Evolutionary conservation across 2,888 invertebrate genomes (phyloP), one percentile per base, ranked within the genome.

Genomic region (Trilocha varians): DNA sequence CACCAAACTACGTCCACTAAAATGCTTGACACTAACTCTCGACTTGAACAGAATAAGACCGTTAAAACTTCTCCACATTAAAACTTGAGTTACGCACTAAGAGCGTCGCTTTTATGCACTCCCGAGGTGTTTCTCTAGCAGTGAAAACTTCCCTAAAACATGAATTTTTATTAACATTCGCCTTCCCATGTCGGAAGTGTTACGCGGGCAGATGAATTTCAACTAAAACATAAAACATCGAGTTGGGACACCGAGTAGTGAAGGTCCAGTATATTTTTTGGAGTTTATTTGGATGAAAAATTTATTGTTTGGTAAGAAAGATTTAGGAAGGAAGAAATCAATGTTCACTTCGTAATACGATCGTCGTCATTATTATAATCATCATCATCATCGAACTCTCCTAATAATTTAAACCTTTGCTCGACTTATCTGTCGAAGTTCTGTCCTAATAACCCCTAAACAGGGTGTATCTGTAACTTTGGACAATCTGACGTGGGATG

Each of bases 181-280:
- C 25, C 50, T 44, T 43, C 40, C 33, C 16, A 32, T 32, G 41
- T 17, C 34, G 33, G 32, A 33, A 3, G 17, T 33, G 34, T 38
- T 15, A 62, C 58, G 53, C 48, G 50, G 58, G 58, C 50, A 57
- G 54, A 59, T 59, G 61, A 39, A 56, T 53, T 55, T 57, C 53
- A 9, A 25, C 48, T 49, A 59, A 54, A 58, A 60, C 58, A 61
- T 68, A 63, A 67, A 68, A 62, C 62, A 56, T 40, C 25, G 25
- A 25, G 25, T 11, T 11, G 6, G 25, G 8, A 25, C 18, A 5
- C 18, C 11, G 11, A 2, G 25, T 25, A 25, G 6, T 25, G 2
- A 2, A 25, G 25, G 25, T 6, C 11, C 25, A 2, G 25, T 25
- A 25, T 25, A 4, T 6, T 25, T 25, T 25, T 25, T 25, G 6